phyloP scores from a whole-genome alignment of 1,140 invertebrate species.

The Pemphigus obesinymphae region DNA sequence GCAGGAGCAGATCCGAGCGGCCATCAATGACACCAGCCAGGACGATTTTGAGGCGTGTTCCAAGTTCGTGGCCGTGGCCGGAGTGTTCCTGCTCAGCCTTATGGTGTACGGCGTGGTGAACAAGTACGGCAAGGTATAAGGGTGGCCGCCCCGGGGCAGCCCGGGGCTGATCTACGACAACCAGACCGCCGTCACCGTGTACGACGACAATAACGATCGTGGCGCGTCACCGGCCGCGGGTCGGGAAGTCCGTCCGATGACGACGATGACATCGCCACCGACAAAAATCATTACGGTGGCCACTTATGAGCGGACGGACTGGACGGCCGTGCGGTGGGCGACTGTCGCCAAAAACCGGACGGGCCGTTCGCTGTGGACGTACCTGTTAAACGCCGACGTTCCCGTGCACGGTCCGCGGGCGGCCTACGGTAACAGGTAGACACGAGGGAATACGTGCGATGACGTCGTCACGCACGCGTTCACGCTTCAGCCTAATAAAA shows the following conservation, averaged over 20 bases:
- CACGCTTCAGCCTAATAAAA: no score
- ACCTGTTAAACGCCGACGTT: no score
- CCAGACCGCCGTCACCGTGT: neutral
- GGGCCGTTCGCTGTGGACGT: no score
- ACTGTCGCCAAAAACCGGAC: no score
- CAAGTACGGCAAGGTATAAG: slow-evolving; percentile 71
- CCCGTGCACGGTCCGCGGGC: neutral
- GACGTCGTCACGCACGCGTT: no score
- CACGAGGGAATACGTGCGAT: no score
- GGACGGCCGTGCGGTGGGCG: no score
- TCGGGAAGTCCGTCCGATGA: neutral
- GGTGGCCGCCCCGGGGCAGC: slow-evolving; percentile 61
- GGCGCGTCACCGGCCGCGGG: neutral
- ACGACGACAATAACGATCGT: neutral
- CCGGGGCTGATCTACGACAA: neutral
- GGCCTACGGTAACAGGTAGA: neutral
- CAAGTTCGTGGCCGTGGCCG: slow-evolving; percentile 60
- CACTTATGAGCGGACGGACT: no score
- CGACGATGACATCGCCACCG: neutral
- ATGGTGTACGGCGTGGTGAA: slow-evolving; percentile 70
- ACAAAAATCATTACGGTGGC: no score
- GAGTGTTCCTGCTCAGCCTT: slow-evolving; percentile 65
- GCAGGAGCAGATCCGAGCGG: slow-evolving; percentile 49
- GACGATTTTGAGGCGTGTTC: slow-evolving; percentile 47
- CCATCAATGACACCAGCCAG: slow-evolving; percentile 55